These are phyloP conservation scores for Varanus salvator DNA, from an alignment of 2,113 vertebrate genomes.

Conservation along the genomic window DNA sequence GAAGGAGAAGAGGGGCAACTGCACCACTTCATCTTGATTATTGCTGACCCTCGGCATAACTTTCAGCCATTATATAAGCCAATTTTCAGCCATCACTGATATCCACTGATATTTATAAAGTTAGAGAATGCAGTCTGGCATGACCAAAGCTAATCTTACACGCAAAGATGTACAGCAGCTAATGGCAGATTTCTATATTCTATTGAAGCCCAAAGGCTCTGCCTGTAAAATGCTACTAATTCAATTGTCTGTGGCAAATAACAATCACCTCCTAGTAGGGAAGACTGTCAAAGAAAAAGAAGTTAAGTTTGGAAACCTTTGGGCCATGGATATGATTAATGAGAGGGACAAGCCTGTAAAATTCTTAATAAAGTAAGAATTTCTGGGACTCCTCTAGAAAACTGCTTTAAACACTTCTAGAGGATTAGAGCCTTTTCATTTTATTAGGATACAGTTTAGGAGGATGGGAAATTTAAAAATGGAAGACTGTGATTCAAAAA, in stretches of 20 bases:
- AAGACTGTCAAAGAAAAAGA: background rate
- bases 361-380: background rate
- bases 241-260: background rate
- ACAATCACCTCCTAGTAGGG: background rate
- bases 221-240: background rate
- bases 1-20: background rate
- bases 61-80: background rate
- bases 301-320: background rate
- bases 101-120: background rate
- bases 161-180: background rate
- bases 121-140: background rate
- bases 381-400: background rate
- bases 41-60: background rate
- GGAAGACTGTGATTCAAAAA: background rate
- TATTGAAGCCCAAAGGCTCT: background rate
- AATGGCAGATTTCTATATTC: background rate
- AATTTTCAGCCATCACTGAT: background rate
- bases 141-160: background rate
- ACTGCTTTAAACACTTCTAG: background rate
- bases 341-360: background rate
- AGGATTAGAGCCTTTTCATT: background rate
- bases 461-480: background rate
- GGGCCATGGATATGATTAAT: background rate
- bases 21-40: background rate
- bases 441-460: background rate